Conservation (phyloP, 2,888 invertebrate species). For the Actias luna region DNA sequence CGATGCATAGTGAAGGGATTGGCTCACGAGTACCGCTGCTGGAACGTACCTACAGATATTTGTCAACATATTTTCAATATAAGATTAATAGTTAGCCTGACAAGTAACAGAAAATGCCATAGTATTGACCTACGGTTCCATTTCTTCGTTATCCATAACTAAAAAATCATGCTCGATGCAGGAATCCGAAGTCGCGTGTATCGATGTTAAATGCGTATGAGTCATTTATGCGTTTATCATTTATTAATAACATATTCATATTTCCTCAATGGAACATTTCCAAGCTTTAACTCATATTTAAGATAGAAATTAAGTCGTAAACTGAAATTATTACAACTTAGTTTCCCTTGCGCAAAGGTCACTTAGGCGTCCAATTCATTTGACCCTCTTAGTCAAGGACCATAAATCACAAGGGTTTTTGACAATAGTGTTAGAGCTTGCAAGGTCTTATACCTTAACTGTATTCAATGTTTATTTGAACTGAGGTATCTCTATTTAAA, state of each 20-base stretch:
- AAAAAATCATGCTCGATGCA: no score
- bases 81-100: no score
- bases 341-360: not conserved
- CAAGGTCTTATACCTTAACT: not conserved
- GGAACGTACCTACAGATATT: no score
- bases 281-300: not conserved
- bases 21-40: no score
- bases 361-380: not conserved
- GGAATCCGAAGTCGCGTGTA: no score
- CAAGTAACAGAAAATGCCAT: no score
- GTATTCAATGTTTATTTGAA: not conserved
- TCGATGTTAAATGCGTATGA: no score
- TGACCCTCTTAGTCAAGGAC: conserved; percentile 9
- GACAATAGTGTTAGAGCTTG: not conserved
- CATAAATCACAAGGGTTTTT: conserved; percentile 3
- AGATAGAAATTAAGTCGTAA: not conserved
- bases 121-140: no score
- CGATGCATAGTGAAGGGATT: no score
- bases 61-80: no score
- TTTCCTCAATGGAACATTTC: not conserved
- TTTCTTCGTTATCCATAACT: no score
- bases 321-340: not conserved
- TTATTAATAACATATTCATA: not conserved
- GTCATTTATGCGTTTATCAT: not conserved
- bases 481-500: not conserved